Conservation (phyloP, 2,888 invertebrate genomes). For the Eupsilia transversa region DNA sequence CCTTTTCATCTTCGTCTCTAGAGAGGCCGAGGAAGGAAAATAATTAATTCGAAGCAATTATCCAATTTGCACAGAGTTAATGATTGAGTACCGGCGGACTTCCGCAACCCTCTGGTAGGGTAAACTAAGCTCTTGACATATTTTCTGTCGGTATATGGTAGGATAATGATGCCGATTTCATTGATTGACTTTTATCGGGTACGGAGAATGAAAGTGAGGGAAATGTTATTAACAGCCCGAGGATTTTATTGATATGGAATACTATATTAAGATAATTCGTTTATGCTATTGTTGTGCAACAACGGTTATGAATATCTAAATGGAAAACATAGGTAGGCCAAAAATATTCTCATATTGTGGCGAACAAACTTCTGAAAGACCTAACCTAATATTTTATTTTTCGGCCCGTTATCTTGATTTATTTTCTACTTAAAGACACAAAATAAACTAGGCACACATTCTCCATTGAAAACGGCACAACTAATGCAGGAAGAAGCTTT, state of each 20-base stretch:
- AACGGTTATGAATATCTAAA: neutral
- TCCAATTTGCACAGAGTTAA: constrained; percentile 31
- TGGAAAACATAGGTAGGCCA: neutral
- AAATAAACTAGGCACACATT: constrained; percentile 9
- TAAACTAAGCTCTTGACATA: neutral
- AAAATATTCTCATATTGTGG: neutral
- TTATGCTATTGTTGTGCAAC: neutral
- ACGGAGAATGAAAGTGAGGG: neutral
- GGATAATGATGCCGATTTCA: neutral
- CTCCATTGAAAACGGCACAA: constrained; percentile 21
- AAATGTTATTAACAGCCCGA: neutral
- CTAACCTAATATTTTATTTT: constrained; percentile 3
- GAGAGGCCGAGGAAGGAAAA: constrained; percentile 7
- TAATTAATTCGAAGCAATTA: constrained; percentile 42
- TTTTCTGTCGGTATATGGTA: neutral
- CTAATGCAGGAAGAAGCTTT: constrained; percentile 52
- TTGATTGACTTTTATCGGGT: no score
- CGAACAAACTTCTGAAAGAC: neutral
- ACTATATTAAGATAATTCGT: neutral
- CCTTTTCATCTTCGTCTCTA: constrained; percentile 33
- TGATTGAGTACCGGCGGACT: constrained; percentile 24
- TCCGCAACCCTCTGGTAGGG: neutral
- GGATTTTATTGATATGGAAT: neutral
- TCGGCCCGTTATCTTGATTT: neutral
- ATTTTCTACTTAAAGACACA: constrained; percentile 7